Evolutionary conservation across 2,888 invertebrate species (phyloP).

Genomic region (Ophion obscuratus): DNA sequence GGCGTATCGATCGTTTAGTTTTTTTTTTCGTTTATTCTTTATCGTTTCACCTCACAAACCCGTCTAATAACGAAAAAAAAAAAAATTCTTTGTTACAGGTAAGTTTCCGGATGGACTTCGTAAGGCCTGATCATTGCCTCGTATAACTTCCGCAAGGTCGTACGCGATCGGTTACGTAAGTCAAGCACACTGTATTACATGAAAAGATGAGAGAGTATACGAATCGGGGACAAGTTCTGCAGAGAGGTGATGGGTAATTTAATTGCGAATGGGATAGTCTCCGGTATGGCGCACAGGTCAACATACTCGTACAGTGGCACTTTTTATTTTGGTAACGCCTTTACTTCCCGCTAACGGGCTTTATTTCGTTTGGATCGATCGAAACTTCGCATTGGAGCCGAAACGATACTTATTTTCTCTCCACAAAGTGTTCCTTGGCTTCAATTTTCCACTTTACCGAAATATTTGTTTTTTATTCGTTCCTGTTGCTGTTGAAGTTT

Average conservation of each 20-base stretch:
- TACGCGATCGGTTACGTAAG: constrained; percentile 57
- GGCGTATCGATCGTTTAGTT: background rate
- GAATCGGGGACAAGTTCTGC: constrained; percentile 24
- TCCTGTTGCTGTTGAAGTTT: background rate
- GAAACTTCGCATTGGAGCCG: background rate
- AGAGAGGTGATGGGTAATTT: constrained; percentile 18
- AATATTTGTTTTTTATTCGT: background rate
- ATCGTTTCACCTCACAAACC: background rate
- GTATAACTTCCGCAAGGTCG: constrained; percentile 48
- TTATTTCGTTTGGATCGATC: background rate
- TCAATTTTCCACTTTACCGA: background rate
- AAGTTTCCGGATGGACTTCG: constrained; percentile 57
- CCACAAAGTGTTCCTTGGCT: background rate
- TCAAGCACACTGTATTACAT: constrained; percentile 21
- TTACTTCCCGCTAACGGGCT: background rate
- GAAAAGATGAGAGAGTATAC: constrained; percentile 32
- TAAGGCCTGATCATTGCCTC: constrained; percentile 33
- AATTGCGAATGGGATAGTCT: constrained; percentile 19
- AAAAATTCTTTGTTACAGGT: constrained; percentile 53
- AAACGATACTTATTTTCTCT: background rate
- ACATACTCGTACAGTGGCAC: background rate
- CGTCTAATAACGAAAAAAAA: constrained; percentile 5
- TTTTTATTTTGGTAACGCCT: background rate
- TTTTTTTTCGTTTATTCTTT: background rate
- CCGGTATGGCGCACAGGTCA: background rate